Evolutionary conservation across 2,113 vertebrate species (phyloP), one percentile per base, ranked within the genome.

Genomic region (Mohoua ochrocephala): DNA sequence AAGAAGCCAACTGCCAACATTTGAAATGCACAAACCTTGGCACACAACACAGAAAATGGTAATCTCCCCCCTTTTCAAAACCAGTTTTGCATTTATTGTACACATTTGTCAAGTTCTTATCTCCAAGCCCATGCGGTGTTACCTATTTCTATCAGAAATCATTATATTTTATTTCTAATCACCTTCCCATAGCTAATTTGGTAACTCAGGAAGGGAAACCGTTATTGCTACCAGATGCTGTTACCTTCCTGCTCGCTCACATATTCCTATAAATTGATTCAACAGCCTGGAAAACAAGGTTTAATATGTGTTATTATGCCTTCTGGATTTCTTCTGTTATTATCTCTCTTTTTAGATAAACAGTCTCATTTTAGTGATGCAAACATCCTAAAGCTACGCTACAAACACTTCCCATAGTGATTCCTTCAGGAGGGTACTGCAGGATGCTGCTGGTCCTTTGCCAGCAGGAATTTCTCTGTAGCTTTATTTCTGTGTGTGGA

Each of bases 11-110:
- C 80, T 91, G 84, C 79, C 84, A 95, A 86, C 60, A 96, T 94
- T 95, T 94, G 92, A 96, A 97, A 97, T 94, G 75, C 56, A 95
- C 89, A 92, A 80, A 91, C 85, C 83, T 92, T 97, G 95, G 93
- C 93, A 96, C 61, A 64, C 64, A 21, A 85, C 71, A 96, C 6
- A 95, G 85, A 88, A 84, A 96, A 97, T 60, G 50, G 76, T 93
- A 93, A 97, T 95, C 80, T 87, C 80, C 39, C 30, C 52, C 57
- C 18, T 73, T 95, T 94, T 81, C 67, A 84, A 96, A 96, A 94
- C 87, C 69, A 93, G 37, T 68, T 96, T 93, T 94, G 75, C 65
- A 81, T 94, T 93, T 96, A 89, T 95, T 95, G 94, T 93, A 87
- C 54, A 93, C 84, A 57, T 95, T 97, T 94, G 35, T 96, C 69